Evolutionary conservation across 2,797 vertebrate genomes (phyloP).

Genomic region (Melanotaenia nigrans): DNA sequence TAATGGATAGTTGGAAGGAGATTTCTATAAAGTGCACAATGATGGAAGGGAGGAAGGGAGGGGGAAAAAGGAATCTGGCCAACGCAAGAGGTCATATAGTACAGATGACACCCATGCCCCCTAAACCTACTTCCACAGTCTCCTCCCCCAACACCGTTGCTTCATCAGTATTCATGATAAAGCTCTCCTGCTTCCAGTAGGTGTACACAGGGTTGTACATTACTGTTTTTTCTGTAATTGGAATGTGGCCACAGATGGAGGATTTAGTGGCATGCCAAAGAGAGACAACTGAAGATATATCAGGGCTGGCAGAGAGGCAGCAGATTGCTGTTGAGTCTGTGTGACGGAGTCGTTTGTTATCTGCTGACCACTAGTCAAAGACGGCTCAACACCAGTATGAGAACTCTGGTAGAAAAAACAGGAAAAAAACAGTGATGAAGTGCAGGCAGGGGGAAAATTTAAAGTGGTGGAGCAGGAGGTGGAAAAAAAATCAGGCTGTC

Average conservation of each 20-base stretch:
- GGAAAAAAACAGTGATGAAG: conserved; percentile 39
- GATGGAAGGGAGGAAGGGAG: background rate
- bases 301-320: conserved; percentile 26
- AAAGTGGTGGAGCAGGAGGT: conserved; percentile 2
- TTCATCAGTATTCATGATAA: conserved; percentile 39
- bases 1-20: conserved; percentile 49
- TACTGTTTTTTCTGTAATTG: conserved; percentile 52
- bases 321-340: conserved; percentile 33
- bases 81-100: conserved; percentile 29
- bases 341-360: conserved; percentile 53
- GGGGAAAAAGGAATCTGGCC: conserved; percentile 7
- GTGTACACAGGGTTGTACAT: conserved; percentile 48
- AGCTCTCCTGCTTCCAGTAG: conserved; percentile 19
- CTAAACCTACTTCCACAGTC: background rate
- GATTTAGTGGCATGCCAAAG: conserved; percentile 52
- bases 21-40: conserved; percentile 30
- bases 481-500: background rate
- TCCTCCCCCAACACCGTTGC: background rate
- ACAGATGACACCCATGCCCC: conserved; percentile 1
- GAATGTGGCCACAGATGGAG: conserved; percentile 33
- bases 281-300: conserved; percentile 43
- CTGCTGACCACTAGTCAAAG: conserved; percentile 31
- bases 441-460: background rate
- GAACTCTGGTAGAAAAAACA: conserved; percentile 4
- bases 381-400: conserved; percentile 1